These are phyloP conservation scores for Tyria jacobaeae DNA, from an alignment of 2,888 invertebrate species.

Conservation along the genomic window DNA sequence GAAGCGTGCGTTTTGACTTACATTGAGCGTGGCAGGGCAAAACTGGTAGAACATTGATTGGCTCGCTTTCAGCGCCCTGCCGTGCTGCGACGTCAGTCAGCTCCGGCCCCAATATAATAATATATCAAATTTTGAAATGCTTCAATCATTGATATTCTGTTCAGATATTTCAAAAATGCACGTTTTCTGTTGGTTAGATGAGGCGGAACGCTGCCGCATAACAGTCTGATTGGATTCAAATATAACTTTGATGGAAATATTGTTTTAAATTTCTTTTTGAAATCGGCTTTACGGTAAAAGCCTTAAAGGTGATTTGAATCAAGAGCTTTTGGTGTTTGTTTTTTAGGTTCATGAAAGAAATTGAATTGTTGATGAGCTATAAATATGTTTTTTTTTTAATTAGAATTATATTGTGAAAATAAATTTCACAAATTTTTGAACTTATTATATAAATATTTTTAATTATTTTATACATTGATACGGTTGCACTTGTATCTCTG, in stretches of 20 bases:
- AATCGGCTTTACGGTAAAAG: slow-evolving; percentile 9
- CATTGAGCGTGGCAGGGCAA: no score
- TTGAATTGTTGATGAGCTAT: background rate
- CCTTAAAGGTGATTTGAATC: slow-evolving; percentile 4
- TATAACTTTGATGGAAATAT: slow-evolving; percentile 18
- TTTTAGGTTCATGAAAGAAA: background rate
- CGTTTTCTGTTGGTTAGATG: slow-evolving; percentile 30
- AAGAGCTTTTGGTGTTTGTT: background rate
- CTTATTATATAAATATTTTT: no score
- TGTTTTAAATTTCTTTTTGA: slow-evolving; percentile 14
- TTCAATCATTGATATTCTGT: slow-evolving; percentile 37
- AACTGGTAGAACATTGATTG: no score
- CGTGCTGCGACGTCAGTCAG: no score
- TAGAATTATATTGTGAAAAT: no score
- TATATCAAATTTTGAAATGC: slow-evolving; percentile 4
- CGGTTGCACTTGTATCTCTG: no score
- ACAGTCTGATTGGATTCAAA: slow-evolving; percentile 33
- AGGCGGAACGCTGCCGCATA: slow-evolving; percentile 26
- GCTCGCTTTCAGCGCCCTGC: no score
- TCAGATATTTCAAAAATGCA: slow-evolving; percentile 31
- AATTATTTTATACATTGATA: no score
- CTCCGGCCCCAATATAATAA: no score
- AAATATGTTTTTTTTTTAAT: no score
- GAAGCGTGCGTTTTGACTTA: no score
- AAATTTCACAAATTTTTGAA: no score